Conservation (phyloP, 2,797 vertebrate species). For the Mus minutoides region DNA sequence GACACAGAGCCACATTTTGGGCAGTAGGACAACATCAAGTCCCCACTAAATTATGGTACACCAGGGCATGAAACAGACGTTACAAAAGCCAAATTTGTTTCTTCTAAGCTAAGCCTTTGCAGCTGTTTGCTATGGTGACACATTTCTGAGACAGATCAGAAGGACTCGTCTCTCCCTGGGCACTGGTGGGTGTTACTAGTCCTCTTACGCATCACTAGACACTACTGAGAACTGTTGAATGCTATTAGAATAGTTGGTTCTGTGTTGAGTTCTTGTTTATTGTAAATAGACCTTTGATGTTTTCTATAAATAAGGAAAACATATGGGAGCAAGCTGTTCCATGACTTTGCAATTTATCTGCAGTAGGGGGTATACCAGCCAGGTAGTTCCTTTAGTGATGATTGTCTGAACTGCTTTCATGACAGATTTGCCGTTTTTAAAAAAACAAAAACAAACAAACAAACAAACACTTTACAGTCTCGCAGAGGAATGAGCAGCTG, state of each 20-base stretch:
- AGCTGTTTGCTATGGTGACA: neutral
- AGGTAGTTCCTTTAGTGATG: neutral
- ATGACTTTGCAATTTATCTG: neutral
- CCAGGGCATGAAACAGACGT: neutral
- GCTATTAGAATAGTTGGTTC: neutral
- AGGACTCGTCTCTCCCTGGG: neutral
- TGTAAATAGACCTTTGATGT: neutral
- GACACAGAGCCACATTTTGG: neutral
- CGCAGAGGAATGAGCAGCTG: neutral
- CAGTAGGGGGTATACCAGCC: neutral
- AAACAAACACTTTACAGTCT: neutral
- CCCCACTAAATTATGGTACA: neutral
- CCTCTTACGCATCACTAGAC: neutral
- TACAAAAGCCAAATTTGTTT: neutral
- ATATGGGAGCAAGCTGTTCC: neutral
- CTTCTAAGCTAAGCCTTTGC: neutral
- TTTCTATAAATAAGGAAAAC: neutral
- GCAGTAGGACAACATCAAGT: neutral
- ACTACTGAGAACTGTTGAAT: neutral
- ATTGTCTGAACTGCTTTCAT: neutral
- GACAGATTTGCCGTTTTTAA: neutral
- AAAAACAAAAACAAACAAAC: neutral
- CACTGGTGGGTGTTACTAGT: neutral
- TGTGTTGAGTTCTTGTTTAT: neutral
- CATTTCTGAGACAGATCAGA: neutral